phyloP scores from a whole-genome alignment of 2,113 vertebrate species.

The Rafetus swinhoei region DNA sequence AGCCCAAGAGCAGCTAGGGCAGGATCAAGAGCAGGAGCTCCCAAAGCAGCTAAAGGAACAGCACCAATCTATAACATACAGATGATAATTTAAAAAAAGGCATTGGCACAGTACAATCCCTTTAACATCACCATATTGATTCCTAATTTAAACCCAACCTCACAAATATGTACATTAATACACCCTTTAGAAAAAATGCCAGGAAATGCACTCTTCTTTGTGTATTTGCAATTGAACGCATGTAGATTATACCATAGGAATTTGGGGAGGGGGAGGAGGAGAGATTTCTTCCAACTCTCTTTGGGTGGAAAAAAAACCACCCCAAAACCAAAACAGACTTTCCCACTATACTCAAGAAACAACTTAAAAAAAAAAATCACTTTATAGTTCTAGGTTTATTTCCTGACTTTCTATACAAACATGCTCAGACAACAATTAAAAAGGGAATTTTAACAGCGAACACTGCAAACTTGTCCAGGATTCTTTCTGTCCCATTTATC shows the following conservation, averaged over 20 bases:
- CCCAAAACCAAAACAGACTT: too few species aligned
- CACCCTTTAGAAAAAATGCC: background rate
- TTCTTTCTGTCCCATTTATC: background rate
- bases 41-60: slow-evolving; percentile 90
- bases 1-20: slow-evolving; percentile 95
- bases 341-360: background rate
- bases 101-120: background rate
- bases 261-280: background rate
- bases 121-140: background rate
- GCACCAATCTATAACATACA: slow-evolving; percentile 89
- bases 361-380: background rate
- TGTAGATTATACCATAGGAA: background rate
- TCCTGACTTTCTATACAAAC: accelerated
- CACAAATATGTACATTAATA: background rate
- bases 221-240: background rate
- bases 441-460: background rate
- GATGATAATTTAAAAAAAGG: background rate
- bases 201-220: background rate
- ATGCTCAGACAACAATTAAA: background rate
- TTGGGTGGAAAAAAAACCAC: too few species aligned
- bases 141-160: background rate
- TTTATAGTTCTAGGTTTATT: background rate
- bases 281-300: too few species aligned
- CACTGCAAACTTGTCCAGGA: background rate
- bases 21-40: slow-evolving; percentile 92